Evolutionary conservation across 2,113 vertebrate species (phyloP), one percentile per base, ranked within the genome.

Genomic region (Anguilla japonica): DNA sequence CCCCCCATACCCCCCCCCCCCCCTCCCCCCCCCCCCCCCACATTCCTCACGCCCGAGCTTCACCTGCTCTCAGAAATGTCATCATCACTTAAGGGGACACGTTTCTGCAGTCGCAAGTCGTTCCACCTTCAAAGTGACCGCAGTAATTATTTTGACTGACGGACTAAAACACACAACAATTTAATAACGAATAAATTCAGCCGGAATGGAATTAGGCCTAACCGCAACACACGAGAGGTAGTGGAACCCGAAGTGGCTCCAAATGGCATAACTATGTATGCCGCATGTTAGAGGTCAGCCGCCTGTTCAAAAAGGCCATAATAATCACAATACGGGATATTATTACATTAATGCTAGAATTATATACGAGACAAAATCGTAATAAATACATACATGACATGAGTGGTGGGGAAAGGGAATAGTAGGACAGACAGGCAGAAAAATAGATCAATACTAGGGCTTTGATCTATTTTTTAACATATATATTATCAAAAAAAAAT

Each of bases 61-160:
- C 34, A 34, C 82, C 41, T 60, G 82, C 50, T 16, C 57, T 60
- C 82, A 60, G 15, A 34, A 39, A 18, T 40, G 29, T 63, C 14
- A 41, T 20, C 57, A 40, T 41, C 53, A 60, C 82, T 83, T 29
- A 40, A 83, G 56, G 34, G 82, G 53, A 83, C 7, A 63, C 56
- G 18, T 60, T 83, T 83, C 29, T 60, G 53, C 82, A 20, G 29
- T 20, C 9, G 26, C 26, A 40, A 83, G 82, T 18, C 34, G 53
- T 26, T 83, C 26, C 82, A 56, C 56, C 82, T 83, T 83, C 82
- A 83, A 60, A 83, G 53, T 83, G 56, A 83, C 82, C 34, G 50
- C 53, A 60, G 34, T 83, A 29, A 63, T 53, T 83, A 43, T 83
- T 41, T 75, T 60, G 82, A 60, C 82, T 83, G 56, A 83, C 56